These are phyloP conservation scores for Hippasteria phrygiana DNA, from an alignment of 53 echinoderm and acorn worm species.

Conservation along the genomic window DNA sequence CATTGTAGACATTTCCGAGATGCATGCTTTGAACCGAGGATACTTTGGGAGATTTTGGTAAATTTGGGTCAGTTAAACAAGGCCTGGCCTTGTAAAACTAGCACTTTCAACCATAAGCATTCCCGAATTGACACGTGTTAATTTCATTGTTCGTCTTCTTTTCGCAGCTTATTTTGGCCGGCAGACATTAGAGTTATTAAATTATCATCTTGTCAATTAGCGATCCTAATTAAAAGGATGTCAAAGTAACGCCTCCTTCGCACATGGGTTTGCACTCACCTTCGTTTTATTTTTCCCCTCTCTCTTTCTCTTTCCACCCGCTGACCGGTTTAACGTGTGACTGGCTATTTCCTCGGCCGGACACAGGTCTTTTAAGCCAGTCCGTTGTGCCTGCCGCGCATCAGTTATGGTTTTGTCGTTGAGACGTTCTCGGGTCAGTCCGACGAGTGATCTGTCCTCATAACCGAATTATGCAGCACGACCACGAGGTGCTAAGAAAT, in stretches of 20 bases:
- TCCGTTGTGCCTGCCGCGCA: slow-evolving; percentile 26
- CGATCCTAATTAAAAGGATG: slow-evolving; percentile 46
- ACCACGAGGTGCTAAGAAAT: slow-evolving; percentile 53
- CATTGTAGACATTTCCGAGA: slow-evolving; percentile 4
- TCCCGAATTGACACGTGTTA: too few species aligned
- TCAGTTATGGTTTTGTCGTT: slow-evolving; percentile 69
- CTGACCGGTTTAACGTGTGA: slow-evolving; percentile 13
- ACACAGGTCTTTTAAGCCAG: slow-evolving; percentile 45
- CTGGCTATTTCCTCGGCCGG: slow-evolving; percentile 53
- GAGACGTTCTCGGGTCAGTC: slow-evolving; percentile 28
- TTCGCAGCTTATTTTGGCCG: background rate
- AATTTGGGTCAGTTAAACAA: background rate
- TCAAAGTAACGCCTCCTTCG: slow-evolving; percentile 33
- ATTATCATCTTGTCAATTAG: slow-evolving; percentile 48
- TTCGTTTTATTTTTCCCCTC: background rate
- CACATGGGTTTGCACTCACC: slow-evolving; percentile 25
- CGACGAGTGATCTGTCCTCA: slow-evolving; percentile 65
- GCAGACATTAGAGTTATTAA: background rate
- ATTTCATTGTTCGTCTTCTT: background rate
- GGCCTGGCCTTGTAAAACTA: too few species aligned
- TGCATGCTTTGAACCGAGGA: background rate
- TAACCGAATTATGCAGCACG: slow-evolving; percentile 57
- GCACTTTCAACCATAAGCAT: too few species aligned
- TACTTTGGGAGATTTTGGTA: background rate
- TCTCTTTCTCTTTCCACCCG: background rate